phyloP scores from a whole-genome alignment of 2,888 invertebrate genomes.

The Arge pagana region DNA sequence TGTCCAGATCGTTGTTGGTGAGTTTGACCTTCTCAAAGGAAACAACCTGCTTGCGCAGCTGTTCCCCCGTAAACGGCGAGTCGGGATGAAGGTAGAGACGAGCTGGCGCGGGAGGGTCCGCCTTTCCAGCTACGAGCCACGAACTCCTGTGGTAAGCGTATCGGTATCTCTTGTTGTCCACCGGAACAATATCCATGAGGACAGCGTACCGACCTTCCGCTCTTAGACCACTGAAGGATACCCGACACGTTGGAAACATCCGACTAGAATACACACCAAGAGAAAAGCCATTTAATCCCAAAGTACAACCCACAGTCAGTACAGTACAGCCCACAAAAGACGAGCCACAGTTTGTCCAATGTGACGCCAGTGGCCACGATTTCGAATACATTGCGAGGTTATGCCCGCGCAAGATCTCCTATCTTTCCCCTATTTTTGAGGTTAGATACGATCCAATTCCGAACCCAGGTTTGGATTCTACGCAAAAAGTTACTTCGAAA shows the following conservation, averaged over 20 bases:
- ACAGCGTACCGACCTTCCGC: conserved; percentile 88
- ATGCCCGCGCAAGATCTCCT: no score
- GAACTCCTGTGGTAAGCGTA: conserved; percentile 98
- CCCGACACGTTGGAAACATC: conserved; percentile 97
- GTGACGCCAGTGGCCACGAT: no score
- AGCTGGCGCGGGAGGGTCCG: conserved; percentile 93
- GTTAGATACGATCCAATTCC: no score
- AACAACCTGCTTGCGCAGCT: conserved; percentile 93
- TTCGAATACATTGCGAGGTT: no score
- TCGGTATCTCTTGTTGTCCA: conserved; percentile 94
- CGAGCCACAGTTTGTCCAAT: no score
- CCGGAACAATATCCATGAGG: conserved; percentile 94
- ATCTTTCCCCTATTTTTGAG: no score
- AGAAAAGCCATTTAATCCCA: no score
- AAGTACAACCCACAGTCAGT: no score
- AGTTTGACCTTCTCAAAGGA: conserved; percentile 98
- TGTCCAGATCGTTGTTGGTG: conserved; percentile 98
- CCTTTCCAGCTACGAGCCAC: conserved; percentile 98
- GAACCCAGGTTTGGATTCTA: no score
- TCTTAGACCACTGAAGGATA: conserved; percentile 86
- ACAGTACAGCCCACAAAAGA: no score
- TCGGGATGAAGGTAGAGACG: conserved; percentile 96
- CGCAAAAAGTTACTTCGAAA: no score
- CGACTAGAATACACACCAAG: conserved; percentile 75
- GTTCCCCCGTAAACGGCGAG: conserved; percentile 93